phyloP scores from a whole-genome alignment of 2,797 vertebrate genomes.

The Syndactyla subalaris region DNA sequence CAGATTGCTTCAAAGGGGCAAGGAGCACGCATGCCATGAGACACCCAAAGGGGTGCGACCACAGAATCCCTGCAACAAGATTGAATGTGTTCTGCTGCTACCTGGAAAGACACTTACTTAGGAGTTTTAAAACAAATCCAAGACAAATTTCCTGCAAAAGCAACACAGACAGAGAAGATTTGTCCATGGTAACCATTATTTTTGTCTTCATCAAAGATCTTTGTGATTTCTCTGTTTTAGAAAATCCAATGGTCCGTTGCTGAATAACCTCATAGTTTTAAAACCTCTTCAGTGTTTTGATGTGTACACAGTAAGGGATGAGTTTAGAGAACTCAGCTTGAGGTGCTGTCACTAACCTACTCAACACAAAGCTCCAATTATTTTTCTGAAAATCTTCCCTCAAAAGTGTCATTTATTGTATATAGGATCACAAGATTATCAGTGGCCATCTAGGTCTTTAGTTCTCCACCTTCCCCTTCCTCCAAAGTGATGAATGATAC shows the following conservation, averaged over 20 bases:
- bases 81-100: background rate
- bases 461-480: background rate
- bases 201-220: background rate
- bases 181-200: background rate
- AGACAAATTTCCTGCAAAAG: background rate
- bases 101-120: background rate
- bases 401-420: background rate
- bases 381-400: background rate
- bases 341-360: background rate
- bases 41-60: background rate
- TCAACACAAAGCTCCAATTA: background rate
- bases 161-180: background rate
- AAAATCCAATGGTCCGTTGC: background rate
- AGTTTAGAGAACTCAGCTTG: background rate
- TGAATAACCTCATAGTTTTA: background rate
- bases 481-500: background rate
- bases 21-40: fast-evolving
- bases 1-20: background rate
- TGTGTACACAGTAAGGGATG: background rate
- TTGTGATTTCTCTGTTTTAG: background rate
- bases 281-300: background rate
- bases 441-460: background rate
- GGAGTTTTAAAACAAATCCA: background rate
- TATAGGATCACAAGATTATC: background rate
- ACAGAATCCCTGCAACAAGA: background rate